Evolutionary conservation across 2,888 invertebrate species (phyloP), one percentile per base, ranked within the genome.

Genomic region (Harpagoxenus sublaevis): DNA sequence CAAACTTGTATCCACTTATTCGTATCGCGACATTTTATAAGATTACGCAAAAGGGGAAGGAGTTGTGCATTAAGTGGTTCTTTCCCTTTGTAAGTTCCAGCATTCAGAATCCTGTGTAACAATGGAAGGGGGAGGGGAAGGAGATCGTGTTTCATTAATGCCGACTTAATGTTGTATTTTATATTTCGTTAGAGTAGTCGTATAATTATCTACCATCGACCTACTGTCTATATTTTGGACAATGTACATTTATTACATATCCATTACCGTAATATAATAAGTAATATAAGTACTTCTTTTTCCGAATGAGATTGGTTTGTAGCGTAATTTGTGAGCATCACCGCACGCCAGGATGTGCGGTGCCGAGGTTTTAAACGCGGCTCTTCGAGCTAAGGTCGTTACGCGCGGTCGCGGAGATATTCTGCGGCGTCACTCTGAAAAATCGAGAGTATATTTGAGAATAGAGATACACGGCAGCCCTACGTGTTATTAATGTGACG

Each of bases 241-340:
- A 42, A 78, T 78, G 70, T 78, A 78, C 31, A 78, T 28, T 78
- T 78, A n/a, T 78, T 78, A 78, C 42, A 70, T 78, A 70, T 70
- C n/a, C 45, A 74, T 74, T 45, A 35, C 18, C 15, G 35, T 35
- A 35, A 73, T 57, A 18, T 75, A 35, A 18, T 75, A 35, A 35
- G 35, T 35, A 35, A 35, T 35, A 35, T 35, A 75, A n/a, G n/a
- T 65, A 78, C 28, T 78, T 15, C n/a, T 70, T 60, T 79, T 60
- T 79, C 35, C n/a, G 23, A 77, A n/a, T 62, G 60, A 66, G 23
- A 35, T 48, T 51, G 12, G 9, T 65, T 39, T 65, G 48, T 77
- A 78, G 18, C 42, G 15, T 66, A 68, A 12, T 70, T 65, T 48
- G 5, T 82, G 73, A 71, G n/a, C 10, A 68, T 71, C 66, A 28